Conservation (phyloP, 2,797 vertebrate genomes). For the Gallinago stenura region DNA sequence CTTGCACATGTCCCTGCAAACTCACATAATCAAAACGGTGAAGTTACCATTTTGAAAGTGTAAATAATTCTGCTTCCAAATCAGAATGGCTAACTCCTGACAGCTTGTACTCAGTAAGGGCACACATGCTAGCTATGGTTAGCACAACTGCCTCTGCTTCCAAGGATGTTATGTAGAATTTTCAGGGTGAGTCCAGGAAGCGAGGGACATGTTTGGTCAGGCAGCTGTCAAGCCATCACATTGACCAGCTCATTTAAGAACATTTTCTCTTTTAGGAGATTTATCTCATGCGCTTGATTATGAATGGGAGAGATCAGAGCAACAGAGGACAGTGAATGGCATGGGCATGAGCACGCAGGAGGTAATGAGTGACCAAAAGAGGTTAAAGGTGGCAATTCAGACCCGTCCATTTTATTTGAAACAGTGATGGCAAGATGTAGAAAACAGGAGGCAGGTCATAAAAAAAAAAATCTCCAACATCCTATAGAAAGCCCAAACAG, state of each 20-base stretch:
- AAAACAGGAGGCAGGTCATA: background rate
- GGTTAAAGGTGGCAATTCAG: background rate
- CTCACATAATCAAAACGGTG: background rate
- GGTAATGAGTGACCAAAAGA: background rate
- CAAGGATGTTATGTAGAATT: background rate
- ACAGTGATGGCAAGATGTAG: background rate
- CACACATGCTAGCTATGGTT: accelerated
- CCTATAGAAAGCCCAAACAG: background rate
- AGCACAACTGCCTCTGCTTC: background rate
- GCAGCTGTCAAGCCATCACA: background rate
- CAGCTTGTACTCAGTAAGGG: background rate
- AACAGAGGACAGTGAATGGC: background rate
- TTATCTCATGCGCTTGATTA: background rate
- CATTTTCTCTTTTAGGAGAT: background rate
- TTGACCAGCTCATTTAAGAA: background rate
- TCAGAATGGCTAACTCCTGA: background rate
- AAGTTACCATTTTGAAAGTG: background rate
- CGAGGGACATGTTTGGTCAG: background rate
- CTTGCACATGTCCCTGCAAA: background rate
- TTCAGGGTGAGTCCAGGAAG: background rate
- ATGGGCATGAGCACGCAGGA: background rate
- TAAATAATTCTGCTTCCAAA: background rate
- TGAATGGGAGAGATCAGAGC: background rate
- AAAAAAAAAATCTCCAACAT: background rate
- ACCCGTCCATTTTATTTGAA: background rate